Evolutionary conservation across 2,888 invertebrate genomes (phyloP).

Genomic region (Griposia aprilina): DNA sequence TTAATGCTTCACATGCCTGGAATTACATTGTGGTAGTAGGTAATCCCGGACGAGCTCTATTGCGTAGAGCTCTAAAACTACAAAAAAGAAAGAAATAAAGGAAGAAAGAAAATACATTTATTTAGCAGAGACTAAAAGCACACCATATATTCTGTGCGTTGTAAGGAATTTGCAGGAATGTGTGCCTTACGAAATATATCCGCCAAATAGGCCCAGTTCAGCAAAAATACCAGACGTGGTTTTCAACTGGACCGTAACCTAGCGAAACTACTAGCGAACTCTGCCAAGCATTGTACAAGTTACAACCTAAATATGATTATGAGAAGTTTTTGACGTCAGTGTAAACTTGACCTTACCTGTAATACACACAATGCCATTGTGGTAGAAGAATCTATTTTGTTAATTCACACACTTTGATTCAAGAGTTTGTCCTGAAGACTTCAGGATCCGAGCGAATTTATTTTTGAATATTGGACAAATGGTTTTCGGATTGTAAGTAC

Average conservation of each 20-base stretch:
- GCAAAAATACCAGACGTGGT: neutral
- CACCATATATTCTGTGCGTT: neutral
- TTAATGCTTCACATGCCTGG: neutral
- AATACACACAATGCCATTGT: conserved; percentile 9
- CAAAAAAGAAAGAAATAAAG: neutral
- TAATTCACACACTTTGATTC: conserved; percentile 13
- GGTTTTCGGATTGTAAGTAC: conserved; percentile 60
- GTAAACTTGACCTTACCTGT: conserved; percentile 24
- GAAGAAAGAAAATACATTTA: neutral
- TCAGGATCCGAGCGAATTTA: neutral
- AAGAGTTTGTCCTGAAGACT: neutral
- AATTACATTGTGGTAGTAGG: neutral
- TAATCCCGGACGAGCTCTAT: neutral
- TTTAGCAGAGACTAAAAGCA: neutral
- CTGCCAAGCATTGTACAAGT: neutral
- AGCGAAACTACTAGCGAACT: neutral
- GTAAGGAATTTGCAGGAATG: neutral
- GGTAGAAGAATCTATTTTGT: neutral
- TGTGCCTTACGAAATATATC: too few species aligned
- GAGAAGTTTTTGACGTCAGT: conserved; percentile 1
- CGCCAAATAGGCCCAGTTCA: neutral
- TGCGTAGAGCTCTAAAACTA: neutral
- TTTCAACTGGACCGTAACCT: too few species aligned
- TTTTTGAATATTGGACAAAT: conserved; percentile 26
- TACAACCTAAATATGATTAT: neutral